A percentile compares a stretch with the other conserved stretches of the same genome.
phyloP scores from a whole-genome alignment of 2,888 invertebrate species.

The Eristalis pertinax region DNA sequence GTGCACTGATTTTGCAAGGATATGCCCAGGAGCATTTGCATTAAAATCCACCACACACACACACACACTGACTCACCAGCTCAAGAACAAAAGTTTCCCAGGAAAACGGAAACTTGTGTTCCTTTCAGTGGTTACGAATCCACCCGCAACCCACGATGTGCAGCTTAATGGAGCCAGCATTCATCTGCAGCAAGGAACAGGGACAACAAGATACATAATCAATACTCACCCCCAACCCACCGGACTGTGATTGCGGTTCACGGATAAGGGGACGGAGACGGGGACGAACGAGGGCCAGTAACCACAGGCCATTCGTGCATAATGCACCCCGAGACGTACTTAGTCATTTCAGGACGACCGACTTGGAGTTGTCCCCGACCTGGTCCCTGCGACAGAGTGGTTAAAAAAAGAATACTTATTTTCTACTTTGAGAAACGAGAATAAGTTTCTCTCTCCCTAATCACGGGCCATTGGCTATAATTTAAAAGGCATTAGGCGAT shows the following conservation, averaged over 20 bases:
- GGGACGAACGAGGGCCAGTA: background rate
- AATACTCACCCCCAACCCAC: background rate
- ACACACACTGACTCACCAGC: background rate
- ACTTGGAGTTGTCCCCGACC: background rate
- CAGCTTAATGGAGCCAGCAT: background rate
- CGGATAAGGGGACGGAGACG: background rate
- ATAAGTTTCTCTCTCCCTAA: constrained; percentile 35
- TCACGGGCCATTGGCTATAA: constrained; percentile 57
- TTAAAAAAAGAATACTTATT: constrained; percentile 26
- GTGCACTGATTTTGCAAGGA: background rate
- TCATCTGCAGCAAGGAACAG: background rate
- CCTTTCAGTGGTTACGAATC: background rate
- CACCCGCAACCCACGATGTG: background rate
- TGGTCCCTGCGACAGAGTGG: background rate
- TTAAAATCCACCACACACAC: background rate
- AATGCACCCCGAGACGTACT: background rate
- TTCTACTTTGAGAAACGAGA: constrained; percentile 32
- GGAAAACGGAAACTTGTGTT: background rate
- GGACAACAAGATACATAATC: background rate
- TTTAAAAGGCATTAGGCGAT: constrained; percentile 60
- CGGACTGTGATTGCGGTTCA: background rate
- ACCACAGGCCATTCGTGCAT: background rate
- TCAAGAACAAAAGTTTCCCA: background rate
- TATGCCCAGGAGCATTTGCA: background rate
- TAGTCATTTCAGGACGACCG: background rate